phyloP scores from a whole-genome alignment of 2,888 invertebrate genomes.

The Limnephilus lunatus region DNA sequence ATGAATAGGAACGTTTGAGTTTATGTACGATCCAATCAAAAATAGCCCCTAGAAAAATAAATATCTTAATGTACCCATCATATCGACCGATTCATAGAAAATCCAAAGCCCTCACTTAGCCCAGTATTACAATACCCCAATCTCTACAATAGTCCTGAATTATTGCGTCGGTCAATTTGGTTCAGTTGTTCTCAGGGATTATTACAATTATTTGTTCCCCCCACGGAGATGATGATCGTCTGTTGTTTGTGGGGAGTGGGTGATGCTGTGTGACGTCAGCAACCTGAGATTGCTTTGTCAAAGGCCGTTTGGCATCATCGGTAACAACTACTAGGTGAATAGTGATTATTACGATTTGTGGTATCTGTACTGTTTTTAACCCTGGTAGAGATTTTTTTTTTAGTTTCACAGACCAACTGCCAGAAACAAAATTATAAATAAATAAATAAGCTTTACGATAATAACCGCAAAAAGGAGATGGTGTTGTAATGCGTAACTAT shows the following conservation, averaged over 20 bases:
- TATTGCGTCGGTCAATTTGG: constrained; percentile 77
- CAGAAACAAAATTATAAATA: too few relatives aligned
- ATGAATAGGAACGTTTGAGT: too few relatives aligned
- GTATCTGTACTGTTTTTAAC: too few relatives aligned
- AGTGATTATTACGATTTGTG: not conserved
- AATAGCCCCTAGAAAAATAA: too few relatives aligned
- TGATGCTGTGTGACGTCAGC: constrained; percentile 13
- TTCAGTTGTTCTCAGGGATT: constrained; percentile 71
- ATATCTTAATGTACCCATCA: not conserved
- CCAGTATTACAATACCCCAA: constrained; percentile 46
- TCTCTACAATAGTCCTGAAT: constrained; percentile 74
- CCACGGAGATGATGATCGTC: constrained; percentile 63
- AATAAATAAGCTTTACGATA: too few relatives aligned
- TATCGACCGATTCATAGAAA: not conserved
- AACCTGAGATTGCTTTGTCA: not conserved
- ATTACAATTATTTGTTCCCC: constrained; percentile 71
- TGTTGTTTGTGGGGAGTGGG: not conserved
- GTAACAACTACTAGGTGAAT: not conserved
- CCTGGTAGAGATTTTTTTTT: too few relatives aligned
- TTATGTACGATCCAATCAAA: too few relatives aligned
- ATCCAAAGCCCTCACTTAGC: not conserved
- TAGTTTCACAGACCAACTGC: too few relatives aligned
- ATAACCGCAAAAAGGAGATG: too few relatives aligned
- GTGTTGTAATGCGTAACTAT: too few relatives aligned
- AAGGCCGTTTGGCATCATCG: not conserved